Conservation (phyloP, 2,797 vertebrate species). For the Propithecus deckenii region DNA sequence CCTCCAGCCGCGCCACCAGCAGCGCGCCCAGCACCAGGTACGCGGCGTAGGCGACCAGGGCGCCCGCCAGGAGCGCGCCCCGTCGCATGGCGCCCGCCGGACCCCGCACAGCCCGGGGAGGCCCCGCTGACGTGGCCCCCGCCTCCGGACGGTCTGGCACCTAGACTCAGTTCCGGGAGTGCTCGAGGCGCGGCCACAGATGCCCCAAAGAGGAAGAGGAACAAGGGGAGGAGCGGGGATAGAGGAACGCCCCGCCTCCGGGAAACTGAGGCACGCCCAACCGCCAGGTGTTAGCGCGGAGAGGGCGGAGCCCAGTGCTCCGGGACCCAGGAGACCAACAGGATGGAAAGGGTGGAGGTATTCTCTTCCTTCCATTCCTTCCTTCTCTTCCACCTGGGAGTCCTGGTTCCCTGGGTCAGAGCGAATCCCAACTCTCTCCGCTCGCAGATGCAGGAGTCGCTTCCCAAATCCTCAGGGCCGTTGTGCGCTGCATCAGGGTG, state of each 20-base stretch:
- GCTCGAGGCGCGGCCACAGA: background rate
- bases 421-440: background rate
- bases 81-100: constrained; percentile 76
- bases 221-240: background rate
- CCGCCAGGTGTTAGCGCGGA: constrained; percentile 19
- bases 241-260: constrained; percentile 26
- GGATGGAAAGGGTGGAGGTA: too few relatives aligned
- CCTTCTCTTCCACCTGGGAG: background rate
- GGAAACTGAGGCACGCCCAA: constrained; percentile 76
- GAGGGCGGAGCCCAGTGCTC: constrained; percentile 14
- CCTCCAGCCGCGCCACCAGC: constrained; percentile 91
- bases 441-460: background rate
- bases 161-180: constrained; percentile 70
- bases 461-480: background rate
- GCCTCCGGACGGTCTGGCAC: background rate
- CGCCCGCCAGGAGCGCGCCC: constrained; percentile 85
- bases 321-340: fast-evolving
- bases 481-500: background rate
- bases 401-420: background rate
- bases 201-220: constrained; percentile 66
- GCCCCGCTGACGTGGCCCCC: constrained; percentile 69
- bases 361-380: background rate
- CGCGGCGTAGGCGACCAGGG: constrained; percentile 86
- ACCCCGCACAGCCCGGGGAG: background rate
- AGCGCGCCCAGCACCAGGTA: constrained; percentile 92